Evolutionary conservation across 2,888 invertebrate species (phyloP).

Genomic region (Diplazon laetatorius): DNA sequence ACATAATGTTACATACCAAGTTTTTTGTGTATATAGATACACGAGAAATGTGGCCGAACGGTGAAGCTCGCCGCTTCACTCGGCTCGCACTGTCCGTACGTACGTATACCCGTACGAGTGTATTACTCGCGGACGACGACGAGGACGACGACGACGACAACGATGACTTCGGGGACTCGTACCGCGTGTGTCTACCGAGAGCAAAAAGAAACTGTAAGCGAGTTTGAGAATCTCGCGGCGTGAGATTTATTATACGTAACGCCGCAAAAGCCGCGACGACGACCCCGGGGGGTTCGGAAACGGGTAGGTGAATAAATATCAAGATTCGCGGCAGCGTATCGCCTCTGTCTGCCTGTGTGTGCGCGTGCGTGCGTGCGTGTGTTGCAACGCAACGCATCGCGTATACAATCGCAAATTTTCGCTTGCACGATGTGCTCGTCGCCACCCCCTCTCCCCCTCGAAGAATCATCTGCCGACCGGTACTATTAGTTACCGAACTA

Average conservation of each 20-base stretch:
- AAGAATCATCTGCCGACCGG: slow-evolving; percentile 60
- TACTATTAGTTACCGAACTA: slow-evolving; percentile 33
- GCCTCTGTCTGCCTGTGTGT: no score
- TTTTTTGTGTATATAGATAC: slow-evolving; percentile 44
- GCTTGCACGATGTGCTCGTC: slow-evolving; percentile 30
- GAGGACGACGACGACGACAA: no score
- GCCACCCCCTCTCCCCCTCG: neutral
- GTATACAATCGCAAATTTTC: slow-evolving; percentile 59
- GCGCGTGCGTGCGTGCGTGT: slow-evolving; percentile 49
- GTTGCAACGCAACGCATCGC: slow-evolving; percentile 28
- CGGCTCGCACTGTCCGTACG: slow-evolving; percentile 53
- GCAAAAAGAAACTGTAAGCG: slow-evolving; percentile 60
- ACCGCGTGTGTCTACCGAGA: slow-evolving; percentile 30
- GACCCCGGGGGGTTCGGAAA: slow-evolving; percentile 60
- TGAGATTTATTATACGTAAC: slow-evolving; percentile 65
- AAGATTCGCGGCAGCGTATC: slow-evolving; percentile 55
- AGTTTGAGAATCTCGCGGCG: slow-evolving; percentile 62
- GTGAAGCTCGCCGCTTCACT: slow-evolving; percentile 45
- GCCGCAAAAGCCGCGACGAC: slow-evolving; percentile 63
- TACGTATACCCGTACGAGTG: slow-evolving; percentile 60
- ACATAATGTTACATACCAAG: slow-evolving; percentile 53
- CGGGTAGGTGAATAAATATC: slow-evolving; percentile 64
- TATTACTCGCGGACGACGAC: slow-evolving; percentile 59
- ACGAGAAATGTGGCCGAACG: slow-evolving; percentile 54
- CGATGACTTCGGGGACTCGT: slow-evolving; percentile 48